Evolutionary conservation across 1,140 invertebrate species (phyloP).

Genomic region (Ptiloglossa arizonensis): DNA sequence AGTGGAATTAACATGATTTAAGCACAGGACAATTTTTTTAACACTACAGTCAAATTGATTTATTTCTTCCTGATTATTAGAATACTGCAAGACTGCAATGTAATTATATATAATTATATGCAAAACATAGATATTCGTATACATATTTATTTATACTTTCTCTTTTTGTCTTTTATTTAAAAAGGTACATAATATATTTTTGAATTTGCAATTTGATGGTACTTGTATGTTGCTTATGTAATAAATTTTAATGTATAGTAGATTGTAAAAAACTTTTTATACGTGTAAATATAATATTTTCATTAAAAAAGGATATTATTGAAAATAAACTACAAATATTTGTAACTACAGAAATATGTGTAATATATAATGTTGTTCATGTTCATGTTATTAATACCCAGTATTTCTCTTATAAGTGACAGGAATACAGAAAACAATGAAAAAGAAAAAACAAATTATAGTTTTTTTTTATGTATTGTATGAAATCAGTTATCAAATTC

Average conservation of each 20-base stretch:
- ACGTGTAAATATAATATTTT: neutral
- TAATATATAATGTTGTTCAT: no score
- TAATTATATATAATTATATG: conserved; percentile 25
- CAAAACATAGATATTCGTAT: conserved; percentile 2
- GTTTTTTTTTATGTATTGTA: no score
- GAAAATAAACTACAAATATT: neutral
- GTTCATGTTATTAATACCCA: no score
- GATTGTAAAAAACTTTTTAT: conserved; percentile 1
- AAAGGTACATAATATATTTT: conserved; percentile 18
- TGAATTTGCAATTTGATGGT: conserved; percentile 7
- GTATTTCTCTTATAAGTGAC: no score
- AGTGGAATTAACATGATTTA: neutral
- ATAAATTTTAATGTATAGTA: neutral
- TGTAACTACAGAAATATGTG: neutral
- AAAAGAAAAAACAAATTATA: no score
- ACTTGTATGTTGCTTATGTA: conserved; percentile 3
- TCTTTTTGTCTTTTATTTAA: neutral
- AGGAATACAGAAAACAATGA: no score
- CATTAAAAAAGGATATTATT: neutral
- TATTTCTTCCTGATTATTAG: neutral
- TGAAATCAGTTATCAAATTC: no score
- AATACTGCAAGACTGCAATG: conserved; percentile 4
- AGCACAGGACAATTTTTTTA: neutral
- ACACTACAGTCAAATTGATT: neutral
- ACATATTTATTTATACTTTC: conserved; percentile 8